Evolutionary conservation across 2,113 vertebrate species (phyloP).

Genomic region (Eulemur rufifrons): DNA sequence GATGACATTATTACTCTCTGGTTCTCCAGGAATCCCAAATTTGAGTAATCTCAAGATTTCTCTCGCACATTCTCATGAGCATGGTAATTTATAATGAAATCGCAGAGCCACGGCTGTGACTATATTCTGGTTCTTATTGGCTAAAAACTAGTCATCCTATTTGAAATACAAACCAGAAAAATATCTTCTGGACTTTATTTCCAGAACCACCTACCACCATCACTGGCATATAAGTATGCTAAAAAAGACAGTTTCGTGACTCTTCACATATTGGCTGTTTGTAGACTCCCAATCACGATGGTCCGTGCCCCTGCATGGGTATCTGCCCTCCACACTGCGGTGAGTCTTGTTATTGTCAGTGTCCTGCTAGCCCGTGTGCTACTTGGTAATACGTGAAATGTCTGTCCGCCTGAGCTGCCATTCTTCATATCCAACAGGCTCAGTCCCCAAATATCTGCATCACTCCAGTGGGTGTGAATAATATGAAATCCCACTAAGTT

Average conservation of each 20-base stretch:
- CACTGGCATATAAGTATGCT: neutral
- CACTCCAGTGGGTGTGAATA: neutral
- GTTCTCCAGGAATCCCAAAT: neutral
- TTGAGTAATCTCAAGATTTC: neutral
- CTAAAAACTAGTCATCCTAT: neutral
- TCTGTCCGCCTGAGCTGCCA: neutral
- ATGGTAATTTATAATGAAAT: neutral
- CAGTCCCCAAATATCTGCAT: neutral
- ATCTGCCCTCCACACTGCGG: neutral
- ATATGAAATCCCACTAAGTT: neutral
- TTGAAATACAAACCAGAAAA: neutral
- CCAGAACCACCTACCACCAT: neutral
- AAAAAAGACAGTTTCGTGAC: neutral
- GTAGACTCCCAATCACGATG: neutral
- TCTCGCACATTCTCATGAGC: neutral
- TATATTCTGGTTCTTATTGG: neutral
- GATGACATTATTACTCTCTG: neutral
- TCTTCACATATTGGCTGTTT: neutral
- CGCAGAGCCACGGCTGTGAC: neutral
- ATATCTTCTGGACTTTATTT: neutral
- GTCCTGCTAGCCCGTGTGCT: neutral
- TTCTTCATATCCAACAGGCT: neutral
- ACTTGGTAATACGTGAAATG: neutral
- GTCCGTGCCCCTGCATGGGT: neutral
- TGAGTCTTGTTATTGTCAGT: neutral